Evolutionary conservation across 2,888 invertebrate species (phyloP), one percentile per base, ranked within the genome.

Genomic region (Athalia rosae): DNA sequence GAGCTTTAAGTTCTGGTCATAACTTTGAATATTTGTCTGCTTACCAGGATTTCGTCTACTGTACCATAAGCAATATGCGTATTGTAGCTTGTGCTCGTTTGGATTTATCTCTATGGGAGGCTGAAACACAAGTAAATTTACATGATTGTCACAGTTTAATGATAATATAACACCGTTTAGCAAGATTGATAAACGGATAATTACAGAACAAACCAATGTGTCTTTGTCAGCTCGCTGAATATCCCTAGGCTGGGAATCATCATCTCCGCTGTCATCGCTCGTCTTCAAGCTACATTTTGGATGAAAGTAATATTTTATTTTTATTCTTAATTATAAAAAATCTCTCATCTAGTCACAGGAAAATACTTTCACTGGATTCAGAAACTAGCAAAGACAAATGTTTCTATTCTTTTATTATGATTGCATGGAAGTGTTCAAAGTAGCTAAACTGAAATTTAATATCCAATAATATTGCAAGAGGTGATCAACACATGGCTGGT

Each of bases 11-110:
- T 97, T 96, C 92, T 97, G 95, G 83, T 94, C 93, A 84, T 93
- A 94, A 84, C 90, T 91, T 82, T 92, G 91, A 80, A 91, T 89
- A 79, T 92, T 91, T 77, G 91, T 90, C 82, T 92, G 91, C 89
- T 93, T 94, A 6, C 93, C 93, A 79, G 92, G 92, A 80, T 91
- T 92, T 89, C 92, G 91, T 85, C 91, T 91, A 88, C 93, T 95
- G 90, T 88, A 97, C 98, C 98, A 99, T 90, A 98, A 92, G 91
- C 97, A 97, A 90, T 98, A 99, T 82, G 95, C 94, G 91, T 96
- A 97, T 90, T 99, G 98, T 85, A 99, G 92, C 90, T 95, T 95
- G 90, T 99, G 98, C 91, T 98, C 97, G 83, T 95, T 94, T 80
- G 95, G 94, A 79, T 94, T 95, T 88, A 96, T 95, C 87, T 93